Evolutionary conservation across 2,888 invertebrate genomes (phyloP), one percentile per base, ranked within the genome.

Genomic region (Drosophila yooni): DNA sequence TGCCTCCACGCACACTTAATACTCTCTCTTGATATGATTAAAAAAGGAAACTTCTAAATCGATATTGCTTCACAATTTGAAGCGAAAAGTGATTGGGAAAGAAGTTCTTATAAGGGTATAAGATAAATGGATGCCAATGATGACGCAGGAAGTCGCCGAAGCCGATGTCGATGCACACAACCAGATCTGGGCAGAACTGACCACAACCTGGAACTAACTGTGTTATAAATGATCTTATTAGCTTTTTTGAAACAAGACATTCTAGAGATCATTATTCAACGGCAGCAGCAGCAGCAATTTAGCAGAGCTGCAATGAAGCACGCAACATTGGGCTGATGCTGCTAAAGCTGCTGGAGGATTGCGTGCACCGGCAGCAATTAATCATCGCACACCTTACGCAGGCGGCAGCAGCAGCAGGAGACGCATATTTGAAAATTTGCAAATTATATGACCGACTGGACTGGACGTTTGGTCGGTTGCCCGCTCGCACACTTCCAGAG

Each of bases 151-250:
- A 86, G 81, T 85, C 43, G 75, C 79, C 69, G 73, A 65, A 72
- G 54, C 54, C 57, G 43, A 51, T n/a, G 76, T 74, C 68, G 71
- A 67, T 70, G 52, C 59, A 51, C 72, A 69, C 79, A 75, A 66
- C 65, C 74, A 82, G 78, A 74, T 70, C 70, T 52, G 65, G 54
- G 46, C 74, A 40, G 67, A 57, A 8, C 51, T 18, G 67, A 48
- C 56, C 69, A 68, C 65, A 78, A 76, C 66, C 78, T 77, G 74
- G 71, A 83, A 82, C 82, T 83, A 83, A 89, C 89, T 87, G 83
- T 82, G 88, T 90, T 90, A 91, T 89, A 91, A 91, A 91, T 91
- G 91, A 91, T 90, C 91, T 91, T 91, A 90, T 91, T 91, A 90
- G 89, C 79, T 81, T 85, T 87, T 80, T 77, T 82, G 87, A 89